Evolutionary conservation across 2,797 vertebrate species (phyloP), one percentile per base, ranked within the genome.

Genomic region (Helicolenus hilgendorfi): DNA sequence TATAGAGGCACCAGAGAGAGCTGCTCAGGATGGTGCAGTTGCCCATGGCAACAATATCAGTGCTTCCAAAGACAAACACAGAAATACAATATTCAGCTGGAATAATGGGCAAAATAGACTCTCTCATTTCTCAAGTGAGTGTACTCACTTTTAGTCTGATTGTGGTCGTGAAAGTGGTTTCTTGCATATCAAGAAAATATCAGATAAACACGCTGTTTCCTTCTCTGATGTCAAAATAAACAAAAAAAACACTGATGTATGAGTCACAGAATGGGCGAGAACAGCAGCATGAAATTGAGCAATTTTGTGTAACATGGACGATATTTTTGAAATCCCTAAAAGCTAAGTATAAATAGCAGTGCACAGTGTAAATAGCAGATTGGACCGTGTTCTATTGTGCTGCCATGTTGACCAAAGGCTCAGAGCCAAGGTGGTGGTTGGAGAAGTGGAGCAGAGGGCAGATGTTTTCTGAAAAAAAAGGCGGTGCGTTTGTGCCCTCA

Each of bases 1-100:
- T 88, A 91, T 86, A 85, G 87, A 95, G 79, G 82, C 87, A 87
- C 77, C 88, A 74, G 79, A 89, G 91, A 91, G 91, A 90, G 92
- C 93, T 91, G 88, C 92, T 93, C 81, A 89, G 89, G 90, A 94
- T 93, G 88, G 92, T 78, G 92, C 79, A 14, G 96, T 97, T 96
- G 94, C 95, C 96, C 84, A 84, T 96, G 89, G 96, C 95, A 97
- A 97, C 96, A 95, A 92, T 93, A 94, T 94, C 90, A 77, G 83
- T 81, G 86, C 92, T 92, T 95, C 79, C 83, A 85, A 95, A 96
- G 94, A 96, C 92, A 96, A 95, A 96, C 82, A 92, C 80, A 82
- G 85, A 91, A 93, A 94, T 94, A 72, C 82, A 88, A 94, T 88
- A 92, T 96, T 94, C 84, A 88, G 77, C 69, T 88, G 58, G 55